Evolutionary conservation across 1,140 invertebrate species (phyloP).

Genomic region (Lethocerus indicus): DNA sequence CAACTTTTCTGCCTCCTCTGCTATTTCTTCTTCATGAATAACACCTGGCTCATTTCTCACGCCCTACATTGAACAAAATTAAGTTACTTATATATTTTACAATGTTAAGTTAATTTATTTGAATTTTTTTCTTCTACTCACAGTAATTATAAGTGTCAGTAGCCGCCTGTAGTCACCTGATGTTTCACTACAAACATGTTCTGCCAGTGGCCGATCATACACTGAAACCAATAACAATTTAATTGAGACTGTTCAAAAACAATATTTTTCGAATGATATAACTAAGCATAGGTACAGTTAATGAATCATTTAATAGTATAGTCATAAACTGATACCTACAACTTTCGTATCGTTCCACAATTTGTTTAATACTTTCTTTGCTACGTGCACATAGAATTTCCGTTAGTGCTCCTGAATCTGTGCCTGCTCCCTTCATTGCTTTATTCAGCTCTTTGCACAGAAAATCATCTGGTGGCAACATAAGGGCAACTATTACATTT

Average conservation of each 20-base stretch:
- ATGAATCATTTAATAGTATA: too few species aligned
- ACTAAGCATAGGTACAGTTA: too few species aligned
- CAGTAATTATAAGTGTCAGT: constrained; percentile 43
- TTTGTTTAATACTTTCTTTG: constrained; percentile 43
- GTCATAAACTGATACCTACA: too few species aligned
- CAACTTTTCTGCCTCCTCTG: constrained; percentile 34
- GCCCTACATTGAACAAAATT: too few species aligned
- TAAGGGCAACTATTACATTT: constrained; percentile 54
- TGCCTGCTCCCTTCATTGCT: constrained; percentile 60
- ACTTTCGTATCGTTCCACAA: constrained; percentile 43
- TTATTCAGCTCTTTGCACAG: constrained; percentile 48
- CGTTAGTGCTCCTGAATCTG: constrained; percentile 57
- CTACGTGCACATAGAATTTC: constrained; percentile 45
- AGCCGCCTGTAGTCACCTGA: constrained; percentile 59
- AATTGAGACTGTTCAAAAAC: constrained; percentile 16
- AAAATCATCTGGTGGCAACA: constrained; percentile 48
- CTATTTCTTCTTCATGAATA: constrained; percentile 30
- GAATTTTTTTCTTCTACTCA: too few species aligned
- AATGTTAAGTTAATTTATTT: too few species aligned
- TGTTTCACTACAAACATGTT: constrained; percentile 61
- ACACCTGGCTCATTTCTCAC: constrained; percentile 23
- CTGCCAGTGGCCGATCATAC: constrained; percentile 51
- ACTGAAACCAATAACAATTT: too few species aligned
- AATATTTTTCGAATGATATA: too few species aligned
- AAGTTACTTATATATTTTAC: too few species aligned